These are phyloP conservation scores for Leptinotarsa tumamoca DNA, from an alignment of 2,888 invertebrate species.

Conservation along the genomic window DNA sequence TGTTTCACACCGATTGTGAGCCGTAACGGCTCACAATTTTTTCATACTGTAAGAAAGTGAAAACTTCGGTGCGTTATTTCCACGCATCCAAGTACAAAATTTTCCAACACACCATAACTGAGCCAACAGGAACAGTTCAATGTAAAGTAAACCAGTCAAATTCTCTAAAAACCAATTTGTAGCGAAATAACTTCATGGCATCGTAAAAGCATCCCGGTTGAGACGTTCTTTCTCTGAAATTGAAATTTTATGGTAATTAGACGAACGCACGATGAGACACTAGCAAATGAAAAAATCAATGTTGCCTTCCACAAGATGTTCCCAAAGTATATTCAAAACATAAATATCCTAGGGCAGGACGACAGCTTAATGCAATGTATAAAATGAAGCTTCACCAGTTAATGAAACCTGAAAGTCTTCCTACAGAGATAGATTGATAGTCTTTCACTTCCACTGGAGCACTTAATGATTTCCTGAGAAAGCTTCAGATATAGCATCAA, in stretches of 20 bases:
- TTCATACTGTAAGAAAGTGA: too few species aligned
- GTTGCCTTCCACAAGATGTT: not conserved
- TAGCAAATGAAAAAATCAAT: not conserved
- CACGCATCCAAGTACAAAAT: too few species aligned
- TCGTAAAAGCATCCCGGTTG: conserved; percentile 16
- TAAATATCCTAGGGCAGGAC: not conserved
- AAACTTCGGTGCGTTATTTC: too few species aligned
- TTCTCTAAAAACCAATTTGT: not conserved
- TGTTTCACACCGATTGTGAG: too few species aligned
- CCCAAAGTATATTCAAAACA: not conserved
- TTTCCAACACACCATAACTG: too few species aligned
- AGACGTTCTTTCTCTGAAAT: conserved; percentile 9
- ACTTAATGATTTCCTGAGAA: not conserved
- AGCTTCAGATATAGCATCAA: not conserved
- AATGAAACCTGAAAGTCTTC: not conserved
- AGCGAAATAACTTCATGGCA: conserved; percentile 24
- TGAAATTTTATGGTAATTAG: conserved; percentile 30
- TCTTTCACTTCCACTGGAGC: not conserved
- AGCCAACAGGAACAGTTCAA: not conserved
- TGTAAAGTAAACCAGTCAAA: conserved; percentile 7
- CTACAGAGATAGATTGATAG: not conserved
- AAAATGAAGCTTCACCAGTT: not conserved
- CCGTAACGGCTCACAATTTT: too few species aligned
- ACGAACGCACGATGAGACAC: not conserved
- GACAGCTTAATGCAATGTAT: not conserved